Conservation (phyloP, 2,888 invertebrate species). For the Muscina levida region DNA sequence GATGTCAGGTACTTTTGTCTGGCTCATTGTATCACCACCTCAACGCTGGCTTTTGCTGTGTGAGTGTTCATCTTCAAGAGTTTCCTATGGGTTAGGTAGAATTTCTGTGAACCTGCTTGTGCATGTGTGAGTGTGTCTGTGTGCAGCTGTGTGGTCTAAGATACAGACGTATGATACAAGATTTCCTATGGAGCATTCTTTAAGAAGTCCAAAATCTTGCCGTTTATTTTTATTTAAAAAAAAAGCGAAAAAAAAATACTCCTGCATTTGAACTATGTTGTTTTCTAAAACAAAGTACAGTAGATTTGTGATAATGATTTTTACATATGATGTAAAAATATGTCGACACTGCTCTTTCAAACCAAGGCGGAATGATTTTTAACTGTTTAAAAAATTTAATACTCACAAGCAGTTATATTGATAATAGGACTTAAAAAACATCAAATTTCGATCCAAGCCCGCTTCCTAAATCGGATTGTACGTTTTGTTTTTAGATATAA, state of each 20-base stretch:
- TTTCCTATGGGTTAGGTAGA: slow-evolving; percentile 44
- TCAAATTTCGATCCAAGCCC: too few species aligned
- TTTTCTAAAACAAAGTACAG: neutral
- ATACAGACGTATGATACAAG: slow-evolving; percentile 14
- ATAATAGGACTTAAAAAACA: too few species aligned
- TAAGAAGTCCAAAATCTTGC: neutral
- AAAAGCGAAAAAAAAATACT: too few species aligned
- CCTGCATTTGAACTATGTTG: too few species aligned
- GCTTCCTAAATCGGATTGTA: too few species aligned
- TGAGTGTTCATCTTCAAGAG: neutral
- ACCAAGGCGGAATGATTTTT: too few species aligned
- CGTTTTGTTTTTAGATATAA: too few species aligned
- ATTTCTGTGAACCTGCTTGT: slow-evolving; percentile 42
- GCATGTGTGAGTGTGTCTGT: slow-evolving; percentile 49
- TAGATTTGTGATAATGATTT: neutral
- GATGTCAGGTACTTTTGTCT: slow-evolving; percentile 51
- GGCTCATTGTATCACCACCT: slow-evolving; percentile 6
- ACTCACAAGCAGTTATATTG: too few species aligned
- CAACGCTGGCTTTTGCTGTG: slow-evolving; percentile 41
- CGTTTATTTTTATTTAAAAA: neutral
- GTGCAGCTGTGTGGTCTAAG: slow-evolving; percentile 53
- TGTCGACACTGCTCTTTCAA: too few species aligned
- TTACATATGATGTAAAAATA: too few species aligned
- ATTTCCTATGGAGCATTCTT: neutral
- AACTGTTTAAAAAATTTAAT: too few species aligned